Evolutionary conservation across 2,888 invertebrate species (phyloP).

Genomic region (Danaus chrysippus): DNA sequence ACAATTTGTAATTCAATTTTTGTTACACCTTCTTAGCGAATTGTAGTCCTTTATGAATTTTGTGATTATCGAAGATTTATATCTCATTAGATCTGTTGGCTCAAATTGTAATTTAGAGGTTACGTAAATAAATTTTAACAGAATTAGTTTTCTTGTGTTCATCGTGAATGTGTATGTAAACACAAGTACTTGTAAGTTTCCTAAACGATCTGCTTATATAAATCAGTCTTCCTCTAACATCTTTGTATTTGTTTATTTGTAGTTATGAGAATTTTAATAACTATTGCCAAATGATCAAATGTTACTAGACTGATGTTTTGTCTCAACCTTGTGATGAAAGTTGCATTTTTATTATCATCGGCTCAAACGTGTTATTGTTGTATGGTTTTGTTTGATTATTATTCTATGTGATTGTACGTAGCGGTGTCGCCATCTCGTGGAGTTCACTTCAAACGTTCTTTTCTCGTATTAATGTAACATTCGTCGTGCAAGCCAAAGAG

Average conservation of each 20-base stretch:
- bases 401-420: slow-evolving; percentile 16
- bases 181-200: slow-evolving; percentile 24
- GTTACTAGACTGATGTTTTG: slow-evolving; percentile 71
- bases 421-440: slow-evolving; percentile 45
- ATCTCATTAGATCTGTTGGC: slow-evolving; percentile 15
- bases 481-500: slow-evolving; percentile 79
- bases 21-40: slow-evolving; percentile 43
- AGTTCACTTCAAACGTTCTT: slow-evolving; percentile 69
- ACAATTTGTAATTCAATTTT: slow-evolving; percentile 66
- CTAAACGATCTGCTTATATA: slow-evolving; percentile 28
- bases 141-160: background rate
- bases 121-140: background rate
- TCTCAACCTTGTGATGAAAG: slow-evolving; percentile 30
- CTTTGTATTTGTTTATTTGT: slow-evolving; percentile 55
- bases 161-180: slow-evolving; percentile 11
- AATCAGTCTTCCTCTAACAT: slow-evolving; percentile 71
- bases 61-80: slow-evolving; percentile 7
- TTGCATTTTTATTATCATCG: slow-evolving; percentile 37
- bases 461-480: slow-evolving; percentile 60
- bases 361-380: slow-evolving; percentile 48
- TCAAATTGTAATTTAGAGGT: slow-evolving; percentile 12
- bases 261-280: slow-evolving; percentile 60
- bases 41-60: slow-evolving; percentile 13
- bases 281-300: slow-evolving; percentile 78
- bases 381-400: too few species aligned